Base-by-base conservation (phyloP, 2,113 vertebrate genomes). In the Apistogramma diplotaenia region DNA sequence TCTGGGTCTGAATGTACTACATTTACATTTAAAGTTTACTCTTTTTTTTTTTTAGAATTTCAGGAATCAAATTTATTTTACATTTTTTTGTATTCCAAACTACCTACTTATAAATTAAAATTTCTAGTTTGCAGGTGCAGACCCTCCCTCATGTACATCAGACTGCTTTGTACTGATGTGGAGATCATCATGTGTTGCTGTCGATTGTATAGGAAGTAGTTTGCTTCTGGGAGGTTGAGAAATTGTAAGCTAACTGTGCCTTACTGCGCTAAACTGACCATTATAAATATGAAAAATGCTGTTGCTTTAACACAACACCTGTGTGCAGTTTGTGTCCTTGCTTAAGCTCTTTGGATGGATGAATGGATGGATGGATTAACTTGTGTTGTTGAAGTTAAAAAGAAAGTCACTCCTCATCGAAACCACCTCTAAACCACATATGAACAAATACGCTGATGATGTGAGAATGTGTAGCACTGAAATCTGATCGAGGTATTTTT, bases 221-320 rank as follows among this genome's bases (percentile, higher is more conserved):
- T 61, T 89, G 85, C 79, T 86, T 67, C 84, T 84, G 65, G 83
- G 35, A 84, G 78, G 78, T 58, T 84, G 4, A 75, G n/a, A 67
- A 79, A 79, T 81, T 51, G 70, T 46, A 37, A 81, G 83, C 70
- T 91, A 83, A 85, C 82, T 85, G 93, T 93, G 93, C 91, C 93
- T 93, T 93, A 91, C 72, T 87, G 81, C 80, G 65, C 73, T 57
- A 11, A 21, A 65, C n/a, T 78, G 58, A 84, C 46, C 54, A 21
- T 77, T 78, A 16, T 11, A 12, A 79, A 67, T 59, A 56, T 67
- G 23, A 82, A 58, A n/a, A 74, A 16, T 23, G 35, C 10, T 18
- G 16, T 51, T 46, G 43, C 18, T 54, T 25, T 16, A n/a, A 72
- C 40, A 1, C 4, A 16, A 59, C 5, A 16, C 25, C 74, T 55